Evolutionary conservation across 2,113 vertebrate species (phyloP).

Genomic region (Ammospiza caudacuta): DNA sequence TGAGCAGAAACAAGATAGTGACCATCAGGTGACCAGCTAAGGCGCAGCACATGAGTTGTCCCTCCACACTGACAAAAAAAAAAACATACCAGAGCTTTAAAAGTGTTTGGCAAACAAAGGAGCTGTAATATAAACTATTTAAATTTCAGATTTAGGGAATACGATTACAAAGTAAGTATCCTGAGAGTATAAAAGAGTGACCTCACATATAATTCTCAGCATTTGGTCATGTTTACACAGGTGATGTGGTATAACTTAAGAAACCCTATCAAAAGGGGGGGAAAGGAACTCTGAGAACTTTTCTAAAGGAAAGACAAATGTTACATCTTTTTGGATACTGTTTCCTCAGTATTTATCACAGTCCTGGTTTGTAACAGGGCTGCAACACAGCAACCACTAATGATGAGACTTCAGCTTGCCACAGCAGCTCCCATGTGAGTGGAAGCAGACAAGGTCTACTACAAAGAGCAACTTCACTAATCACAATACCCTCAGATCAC

Average conservation of each 20-base stretch:
- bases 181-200: not conserved
- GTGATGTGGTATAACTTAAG: not conserved
- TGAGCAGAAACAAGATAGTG: constrained; percentile 98
- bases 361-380: not conserved
- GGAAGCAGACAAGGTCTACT: not conserved
- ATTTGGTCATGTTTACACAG: not conserved
- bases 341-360: not conserved
- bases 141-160: not conserved
- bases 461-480: not conserved
- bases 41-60: constrained; percentile 93
- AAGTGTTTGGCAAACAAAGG: not conserved
- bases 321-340: not conserved
- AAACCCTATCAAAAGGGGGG: not conserved
- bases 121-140: not conserved
- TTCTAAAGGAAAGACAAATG: not conserved
- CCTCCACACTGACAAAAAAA: constrained; percentile 87
- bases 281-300: not conserved
- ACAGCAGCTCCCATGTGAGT: not conserved
- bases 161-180: not conserved
- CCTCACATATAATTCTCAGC: not conserved
- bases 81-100: not conserved
- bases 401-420: not conserved
- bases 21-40: constrained; percentile 98
- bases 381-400: not conserved
- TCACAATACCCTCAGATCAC: not conserved